phyloP scores from a whole-genome alignment of 2,888 invertebrate genomes.

The Sphecodes monilicornis region DNA sequence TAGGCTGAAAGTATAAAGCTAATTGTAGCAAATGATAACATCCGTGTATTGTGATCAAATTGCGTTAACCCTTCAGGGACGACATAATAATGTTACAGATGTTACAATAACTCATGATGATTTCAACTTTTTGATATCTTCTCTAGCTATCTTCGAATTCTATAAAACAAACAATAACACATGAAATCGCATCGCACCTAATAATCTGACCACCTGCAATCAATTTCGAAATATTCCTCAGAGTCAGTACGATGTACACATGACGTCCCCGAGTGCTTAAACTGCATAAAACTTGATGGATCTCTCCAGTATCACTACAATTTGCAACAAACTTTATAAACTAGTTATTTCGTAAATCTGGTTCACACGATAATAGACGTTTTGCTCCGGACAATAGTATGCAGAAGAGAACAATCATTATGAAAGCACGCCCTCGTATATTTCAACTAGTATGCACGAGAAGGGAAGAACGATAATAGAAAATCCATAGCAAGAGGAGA shows the following conservation, averaged over 20 bases:
- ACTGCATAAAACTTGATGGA: no score
- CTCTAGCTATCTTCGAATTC: not conserved
- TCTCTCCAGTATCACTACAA: not conserved
- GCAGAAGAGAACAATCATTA: not conserved
- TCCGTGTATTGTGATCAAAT: no score
- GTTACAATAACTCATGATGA: not conserved
- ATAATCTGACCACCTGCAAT: no score
- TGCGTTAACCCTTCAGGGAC: not conserved
- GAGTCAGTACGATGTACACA: no score
- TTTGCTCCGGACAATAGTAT: not conserved
- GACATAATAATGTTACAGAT: not conserved
- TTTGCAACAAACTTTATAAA: not conserved
- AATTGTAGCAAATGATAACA: no score
- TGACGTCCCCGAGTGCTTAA: no score
- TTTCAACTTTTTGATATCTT: not conserved
- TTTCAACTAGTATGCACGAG: not conserved
- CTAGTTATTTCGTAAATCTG: not conserved
- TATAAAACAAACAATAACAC: not conserved
- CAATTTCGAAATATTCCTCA: not conserved
- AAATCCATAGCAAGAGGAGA: not conserved
- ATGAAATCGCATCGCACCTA: not conserved
- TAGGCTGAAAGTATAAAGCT: no score
- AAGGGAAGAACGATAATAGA: slow-evolving; percentile 7
- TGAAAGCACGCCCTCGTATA: not conserved
- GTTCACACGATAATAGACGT: not conserved